Evolutionary conservation across 1,140 invertebrate species (phyloP).

Genomic region (Bursaphelenchus mucronatus): DNA sequence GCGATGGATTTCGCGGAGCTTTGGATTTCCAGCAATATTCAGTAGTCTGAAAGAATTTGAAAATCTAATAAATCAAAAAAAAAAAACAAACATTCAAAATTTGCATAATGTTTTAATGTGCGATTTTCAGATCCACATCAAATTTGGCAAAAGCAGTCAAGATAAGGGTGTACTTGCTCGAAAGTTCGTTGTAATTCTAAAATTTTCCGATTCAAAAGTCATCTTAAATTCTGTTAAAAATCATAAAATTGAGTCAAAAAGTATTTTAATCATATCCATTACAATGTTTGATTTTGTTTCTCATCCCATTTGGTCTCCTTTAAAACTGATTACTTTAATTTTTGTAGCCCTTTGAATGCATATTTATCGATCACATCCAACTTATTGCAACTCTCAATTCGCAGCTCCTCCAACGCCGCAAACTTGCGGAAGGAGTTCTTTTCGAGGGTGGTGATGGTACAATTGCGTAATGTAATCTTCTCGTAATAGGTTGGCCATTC

Average conservation of each 20-base stretch:
- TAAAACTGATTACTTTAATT: constrained; percentile 27
- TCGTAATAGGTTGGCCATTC: constrained; percentile 35
- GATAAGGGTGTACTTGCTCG: too few relatives aligned
- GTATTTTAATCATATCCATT: background rate
- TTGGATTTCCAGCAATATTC: constrained; percentile 31
- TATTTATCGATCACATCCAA: constrained; percentile 46
- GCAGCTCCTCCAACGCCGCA: constrained; percentile 28
- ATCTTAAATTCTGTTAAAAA: too few relatives aligned
- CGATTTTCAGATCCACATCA: background rate
- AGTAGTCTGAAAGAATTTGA: constrained; percentile 28
- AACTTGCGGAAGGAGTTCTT: constrained; percentile 48
- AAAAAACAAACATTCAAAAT: constrained; percentile 13
- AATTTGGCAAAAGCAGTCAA: too few relatives aligned
- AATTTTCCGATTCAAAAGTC: too few relatives aligned
- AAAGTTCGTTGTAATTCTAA: background rate
- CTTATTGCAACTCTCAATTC: constrained; percentile 33
- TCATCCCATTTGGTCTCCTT: background rate
- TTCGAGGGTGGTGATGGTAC: constrained; percentile 33
- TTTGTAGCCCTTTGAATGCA: constrained; percentile 41
- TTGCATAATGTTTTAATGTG: background rate
- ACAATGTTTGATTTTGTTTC: too few relatives aligned
- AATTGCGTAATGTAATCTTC: constrained; percentile 24
- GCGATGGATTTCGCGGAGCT: constrained; percentile 36
- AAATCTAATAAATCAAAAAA: constrained; percentile 8
- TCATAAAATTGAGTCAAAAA: background rate